Evolutionary conservation across 2,113 vertebrate species (phyloP).

Genomic region (Pachyramphus minor): DNA sequence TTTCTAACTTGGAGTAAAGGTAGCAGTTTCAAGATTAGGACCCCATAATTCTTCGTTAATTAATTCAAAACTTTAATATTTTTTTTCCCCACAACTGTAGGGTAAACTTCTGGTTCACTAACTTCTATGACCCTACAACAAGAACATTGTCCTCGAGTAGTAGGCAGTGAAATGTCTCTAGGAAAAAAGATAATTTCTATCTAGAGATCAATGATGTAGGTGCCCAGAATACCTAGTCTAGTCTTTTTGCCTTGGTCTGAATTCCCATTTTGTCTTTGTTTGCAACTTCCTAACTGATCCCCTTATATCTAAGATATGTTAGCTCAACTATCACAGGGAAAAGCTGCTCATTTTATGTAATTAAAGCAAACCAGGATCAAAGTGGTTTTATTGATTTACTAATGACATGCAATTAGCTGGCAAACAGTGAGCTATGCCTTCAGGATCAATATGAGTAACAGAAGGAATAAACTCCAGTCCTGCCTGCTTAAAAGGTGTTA

Average conservation of each 20-base stretch:
- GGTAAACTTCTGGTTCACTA: neutral
- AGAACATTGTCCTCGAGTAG: neutral
- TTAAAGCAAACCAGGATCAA: neutral
- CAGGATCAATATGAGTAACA: conserved; percentile 11
- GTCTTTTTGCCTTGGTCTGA: neutral
- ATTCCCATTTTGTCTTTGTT: neutral
- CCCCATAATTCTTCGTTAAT: neutral
- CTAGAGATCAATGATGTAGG: neutral
- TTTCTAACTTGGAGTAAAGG: neutral
- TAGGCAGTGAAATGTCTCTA: neutral
- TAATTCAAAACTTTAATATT: neutral
- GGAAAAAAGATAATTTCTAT: neutral
- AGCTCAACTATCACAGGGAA: neutral
- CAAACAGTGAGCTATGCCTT: neutral
- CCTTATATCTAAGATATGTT: neutral
- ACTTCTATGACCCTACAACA: neutral
- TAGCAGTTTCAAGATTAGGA: neutral
- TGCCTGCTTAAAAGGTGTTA: neutral
- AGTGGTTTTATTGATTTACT: conserved; percentile 45
- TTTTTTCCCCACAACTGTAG: neutral
- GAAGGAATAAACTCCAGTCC: neutral
- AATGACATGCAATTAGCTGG: conserved; percentile 23
- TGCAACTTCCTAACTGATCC: neutral
- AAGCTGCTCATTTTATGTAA: neutral
- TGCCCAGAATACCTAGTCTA: neutral